Base-by-base conservation (phyloP, 2,113 vertebrate species). In the Rafetus swinhoei region DNA sequence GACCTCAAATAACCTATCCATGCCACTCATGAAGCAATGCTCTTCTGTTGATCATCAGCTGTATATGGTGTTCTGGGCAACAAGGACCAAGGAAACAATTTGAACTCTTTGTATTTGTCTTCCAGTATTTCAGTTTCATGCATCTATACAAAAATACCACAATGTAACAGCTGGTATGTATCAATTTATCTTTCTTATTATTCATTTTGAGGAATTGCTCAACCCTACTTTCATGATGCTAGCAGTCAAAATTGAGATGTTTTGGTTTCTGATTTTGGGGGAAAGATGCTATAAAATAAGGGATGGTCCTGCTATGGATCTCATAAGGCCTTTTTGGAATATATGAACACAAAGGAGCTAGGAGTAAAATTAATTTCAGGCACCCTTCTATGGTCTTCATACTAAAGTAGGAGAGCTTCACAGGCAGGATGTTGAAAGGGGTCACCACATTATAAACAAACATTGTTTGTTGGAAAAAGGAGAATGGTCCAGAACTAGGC, bases 201-300 rank as follows among this genome's bases (percentile, higher is more conserved):
- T 85, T 82, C 1, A 55, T 89, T 84, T 85, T 56, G 69, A 85
- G 27, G 54, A 15, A 54, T 1, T 72, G 81, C 29, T 93, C 29
- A 54, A 11, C 19, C 89, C 50, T 69, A 79, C 6, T n/a, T 62
- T 62, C 18, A 81, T 79, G 15, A 54, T 50, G 82, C 10, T 21
- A 76, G 45, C 35, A 90, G n/a, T 85, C 53, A 84, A 85, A 93
- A 87, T 57, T 15, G 56, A 91, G 85, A 32, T 74, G 18, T 22
- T 9, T 18, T 83, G 81, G 79, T 62, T 11, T 88, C 25, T 86
- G 15, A 39, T 93, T 35, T 94, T 88, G 32, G 85, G 85, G 90
- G 91, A 57, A 7, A 45, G 24, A 80, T 77, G 6, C 21, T 9
- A 72, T 45, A 45, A 83, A 91, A 91, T 50, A 62, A 32, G 62